Evolutionary conservation across 2,888 invertebrate genomes (phyloP), one percentile per base, ranked within the genome.

Genomic region (Scaptomyza reducta): DNA sequence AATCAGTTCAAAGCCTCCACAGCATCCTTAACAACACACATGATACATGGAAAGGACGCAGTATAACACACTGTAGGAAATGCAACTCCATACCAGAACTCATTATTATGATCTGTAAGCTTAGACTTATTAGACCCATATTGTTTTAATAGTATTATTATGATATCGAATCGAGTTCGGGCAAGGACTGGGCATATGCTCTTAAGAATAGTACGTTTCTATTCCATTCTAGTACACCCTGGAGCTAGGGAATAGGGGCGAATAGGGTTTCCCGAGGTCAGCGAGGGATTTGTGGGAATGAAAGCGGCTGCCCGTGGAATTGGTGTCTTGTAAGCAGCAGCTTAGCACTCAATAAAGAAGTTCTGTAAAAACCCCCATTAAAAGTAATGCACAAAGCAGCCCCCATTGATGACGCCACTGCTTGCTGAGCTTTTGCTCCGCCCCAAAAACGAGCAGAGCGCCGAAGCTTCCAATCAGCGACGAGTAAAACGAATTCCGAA

Each of bases 191-290:
- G 93, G 94, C 93, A 1, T 92, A 93, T 74, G 93, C 92, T 0
- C 90, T 89, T 0, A 92, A 92, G 18, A 92, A 92, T 5, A 92
- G n/a, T n/a, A n/a, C n/a, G n/a, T n/a, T n/a, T n/a, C n/a, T n/a
- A n/a, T n/a, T n/a, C 22, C 3, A 22, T 22, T 2, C 22, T 93
- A 7, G 1, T 93, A 93, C 78, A 93, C 93, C 0, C 92, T 93
- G 33, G 94, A 94, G 76, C 86, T 95, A 0, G 92, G 96, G 9
- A 96, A 96, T 93, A 94, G 0, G 93, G 93, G 60, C 84, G 92
- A 45, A n/a, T n/a, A n/a, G n/a, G n/a, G n/a, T n/a, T n/a, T n/a
- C n/a, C n/a, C n/a, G 95, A 95, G 90, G 92, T 93, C 1, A 76
- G 94, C 22, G 92, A 92, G 33, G 94, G 94, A 0, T 80, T 94